A percentile compares a stretch with the other conserved stretches of the same genome.
phyloP scores from a whole-genome alignment of 2,113 vertebrate species.

The Corydoras sp. region DNA sequence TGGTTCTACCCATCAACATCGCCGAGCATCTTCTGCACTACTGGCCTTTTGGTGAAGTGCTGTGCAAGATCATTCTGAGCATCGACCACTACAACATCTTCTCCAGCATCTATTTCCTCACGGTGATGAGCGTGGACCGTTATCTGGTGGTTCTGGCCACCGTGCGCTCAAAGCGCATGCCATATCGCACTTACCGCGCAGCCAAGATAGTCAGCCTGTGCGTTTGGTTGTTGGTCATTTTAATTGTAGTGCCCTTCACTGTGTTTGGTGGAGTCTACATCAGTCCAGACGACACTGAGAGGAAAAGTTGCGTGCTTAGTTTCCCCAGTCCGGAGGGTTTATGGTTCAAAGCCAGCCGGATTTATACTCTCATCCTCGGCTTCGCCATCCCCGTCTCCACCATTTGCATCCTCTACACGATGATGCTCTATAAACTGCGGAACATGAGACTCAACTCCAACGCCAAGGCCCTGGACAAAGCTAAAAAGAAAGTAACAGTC shows the following conservation, averaged over 20 bases:
- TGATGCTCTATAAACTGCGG: conserved; percentile 79
- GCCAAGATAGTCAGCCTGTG: conserved; percentile 79
- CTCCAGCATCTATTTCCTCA: conserved; percentile 87
- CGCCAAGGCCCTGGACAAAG: conserved; percentile 80
- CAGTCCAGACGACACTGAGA: conserved; percentile 57
- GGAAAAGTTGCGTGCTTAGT: conserved; percentile 80
- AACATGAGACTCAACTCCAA: conserved; percentile 80
- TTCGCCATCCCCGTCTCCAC: conserved; percentile 82
- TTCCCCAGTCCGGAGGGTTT: conserved; percentile 78
- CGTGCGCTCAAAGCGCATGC: conserved; percentile 72
- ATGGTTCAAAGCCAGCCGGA: conserved; percentile 83
- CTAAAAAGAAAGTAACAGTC: conserved; percentile 81
- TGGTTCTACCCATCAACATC: conserved; percentile 82
- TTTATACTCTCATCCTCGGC: conserved; percentile 80
- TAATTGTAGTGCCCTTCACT: conserved; percentile 79
- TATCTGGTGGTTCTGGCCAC: conserved; percentile 81
- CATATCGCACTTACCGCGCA: conserved; percentile 72
- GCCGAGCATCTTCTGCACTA: conserved; percentile 78
- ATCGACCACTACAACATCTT: conserved; percentile 88
- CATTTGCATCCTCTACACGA: conserved; percentile 77
- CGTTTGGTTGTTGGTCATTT: conserved; percentile 78
- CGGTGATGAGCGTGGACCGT: conserved; percentile 81
- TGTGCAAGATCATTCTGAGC: conserved; percentile 85
- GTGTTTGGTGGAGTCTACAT: conserved; percentile 75
- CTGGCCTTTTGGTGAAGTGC: conserved; percentile 83